Evolutionary conservation across 2,888 invertebrate species (phyloP).

Genomic region (Apeira syringaria): DNA sequence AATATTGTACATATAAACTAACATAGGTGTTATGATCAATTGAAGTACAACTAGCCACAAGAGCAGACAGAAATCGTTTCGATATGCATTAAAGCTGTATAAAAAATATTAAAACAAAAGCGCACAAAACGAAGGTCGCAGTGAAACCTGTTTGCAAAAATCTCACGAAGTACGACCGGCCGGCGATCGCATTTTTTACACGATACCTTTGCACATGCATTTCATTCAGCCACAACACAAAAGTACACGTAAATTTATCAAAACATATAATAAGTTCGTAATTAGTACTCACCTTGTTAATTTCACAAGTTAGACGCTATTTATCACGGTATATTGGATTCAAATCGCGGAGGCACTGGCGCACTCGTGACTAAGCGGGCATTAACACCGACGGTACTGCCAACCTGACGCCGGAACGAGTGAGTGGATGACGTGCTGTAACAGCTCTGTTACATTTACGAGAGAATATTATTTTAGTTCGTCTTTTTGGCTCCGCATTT

Average conservation of each 20-base stretch:
- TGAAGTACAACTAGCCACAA: constrained; percentile 21
- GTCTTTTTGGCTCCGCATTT: too few relatives aligned
- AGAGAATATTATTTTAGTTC: too few relatives aligned
- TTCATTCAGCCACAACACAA: constrained; percentile 9
- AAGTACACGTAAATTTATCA: not conserved
- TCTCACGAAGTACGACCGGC: constrained; percentile 63
- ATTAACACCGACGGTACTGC: constrained; percentile 67
- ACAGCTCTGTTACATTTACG: too few relatives aligned
- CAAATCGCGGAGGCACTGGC: constrained; percentile 38
- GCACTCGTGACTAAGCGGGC: constrained; percentile 77
- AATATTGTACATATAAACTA: too few relatives aligned
- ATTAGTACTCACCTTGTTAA: constrained; percentile 29
- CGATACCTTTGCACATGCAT: constrained; percentile 22
- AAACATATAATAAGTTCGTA: not conserved
- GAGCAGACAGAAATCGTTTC: constrained; percentile 36
- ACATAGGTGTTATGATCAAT: too few relatives aligned
- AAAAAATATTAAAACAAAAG: constrained; percentile 32
- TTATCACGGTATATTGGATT: constrained; percentile 22
- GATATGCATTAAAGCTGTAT: constrained; percentile 43
- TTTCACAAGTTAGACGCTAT: constrained; percentile 35
- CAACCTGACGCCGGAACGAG: constrained; percentile 49
- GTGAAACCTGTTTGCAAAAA: constrained; percentile 67
- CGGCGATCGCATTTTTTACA: constrained; percentile 49
- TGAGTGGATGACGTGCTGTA: constrained; percentile 25
- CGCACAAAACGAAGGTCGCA: constrained; percentile 50